Evolutionary conservation across 2,113 vertebrate genomes (phyloP).

Genomic region (Eubucco bourcierii): DNA sequence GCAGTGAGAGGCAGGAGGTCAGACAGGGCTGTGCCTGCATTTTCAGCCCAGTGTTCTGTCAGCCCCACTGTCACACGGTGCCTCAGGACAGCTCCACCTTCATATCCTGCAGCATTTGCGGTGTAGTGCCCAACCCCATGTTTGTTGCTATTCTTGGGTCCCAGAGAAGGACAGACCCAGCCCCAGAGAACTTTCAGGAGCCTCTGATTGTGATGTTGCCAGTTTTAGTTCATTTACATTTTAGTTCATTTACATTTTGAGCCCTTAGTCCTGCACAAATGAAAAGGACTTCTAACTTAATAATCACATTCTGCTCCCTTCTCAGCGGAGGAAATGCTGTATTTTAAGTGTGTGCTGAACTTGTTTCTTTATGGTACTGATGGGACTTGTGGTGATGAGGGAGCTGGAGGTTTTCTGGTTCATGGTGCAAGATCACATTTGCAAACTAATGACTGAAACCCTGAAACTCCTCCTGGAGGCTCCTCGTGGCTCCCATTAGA

Average conservation of each 20-base stretch:
- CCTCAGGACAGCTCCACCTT: not conserved
- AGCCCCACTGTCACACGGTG: not conserved
- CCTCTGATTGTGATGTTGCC: not conserved
- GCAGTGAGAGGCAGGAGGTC: not conserved
- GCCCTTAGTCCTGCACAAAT: not conserved
- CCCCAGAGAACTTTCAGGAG: not conserved
- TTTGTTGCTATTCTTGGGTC: not conserved
- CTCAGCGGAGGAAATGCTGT: not conserved
- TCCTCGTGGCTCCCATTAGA: not conserved
- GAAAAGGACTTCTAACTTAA: not conserved
- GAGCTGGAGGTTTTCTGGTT: not conserved
- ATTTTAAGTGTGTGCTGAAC: not conserved
- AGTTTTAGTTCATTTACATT: not conserved
- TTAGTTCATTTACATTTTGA: not conserved
- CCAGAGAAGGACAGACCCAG: not conserved
- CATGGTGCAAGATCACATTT: not conserved
- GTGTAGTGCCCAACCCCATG: rapidly evolving
- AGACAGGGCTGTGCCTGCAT: not conserved
- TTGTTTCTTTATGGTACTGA: not conserved
- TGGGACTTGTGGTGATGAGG: not conserved
- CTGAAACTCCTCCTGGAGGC: not conserved
- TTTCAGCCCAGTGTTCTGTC: not conserved
- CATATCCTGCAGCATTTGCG: not conserved
- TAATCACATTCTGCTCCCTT: not conserved
- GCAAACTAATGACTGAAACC: not conserved